Evolutionary conservation across 2,888 invertebrate genomes (phyloP).

Genomic region (Tribolium freemani): DNA sequence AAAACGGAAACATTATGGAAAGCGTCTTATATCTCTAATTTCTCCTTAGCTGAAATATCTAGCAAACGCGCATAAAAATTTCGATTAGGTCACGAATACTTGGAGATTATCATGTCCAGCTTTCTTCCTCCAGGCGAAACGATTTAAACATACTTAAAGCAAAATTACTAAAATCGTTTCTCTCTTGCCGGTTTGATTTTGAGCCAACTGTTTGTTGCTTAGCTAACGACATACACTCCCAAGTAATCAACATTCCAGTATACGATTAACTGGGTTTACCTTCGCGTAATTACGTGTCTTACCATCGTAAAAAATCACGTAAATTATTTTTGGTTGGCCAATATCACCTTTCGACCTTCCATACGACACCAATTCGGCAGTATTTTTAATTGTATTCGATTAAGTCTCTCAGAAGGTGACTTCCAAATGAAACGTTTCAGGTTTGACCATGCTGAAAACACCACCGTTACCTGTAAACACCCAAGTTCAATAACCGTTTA

Average conservation of each 20-base stretch:
- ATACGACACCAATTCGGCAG: neutral
- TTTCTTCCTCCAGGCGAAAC: constrained; percentile 42
- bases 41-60: neutral
- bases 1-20: neutral
- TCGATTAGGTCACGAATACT: constrained; percentile 1
- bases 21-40: neutral
- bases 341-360: neutral
- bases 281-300: constrained; percentile 33
- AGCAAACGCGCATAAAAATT: neutral
- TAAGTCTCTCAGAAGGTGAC: neutral
- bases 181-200: neutral
- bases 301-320: constrained; percentile 14
- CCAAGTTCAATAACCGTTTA: constrained; percentile 34
- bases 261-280: constrained; percentile 36
- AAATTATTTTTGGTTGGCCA: neutral
- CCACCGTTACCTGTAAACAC: constrained; percentile 28
- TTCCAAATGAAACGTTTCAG: constrained; percentile 9
- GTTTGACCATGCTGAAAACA: constrained; percentile 19
- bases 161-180: constrained; percentile 6
- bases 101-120: constrained; percentile 37
- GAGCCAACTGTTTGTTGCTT: constrained; percentile 20
- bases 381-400: neutral
- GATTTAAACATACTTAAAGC: constrained; percentile 12
- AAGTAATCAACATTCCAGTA: constrained; percentile 47
- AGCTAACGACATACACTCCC: constrained; percentile 45